Evolutionary conservation across 1,140 invertebrate species (phyloP).

Genomic region (Cylas formicarius): DNA sequence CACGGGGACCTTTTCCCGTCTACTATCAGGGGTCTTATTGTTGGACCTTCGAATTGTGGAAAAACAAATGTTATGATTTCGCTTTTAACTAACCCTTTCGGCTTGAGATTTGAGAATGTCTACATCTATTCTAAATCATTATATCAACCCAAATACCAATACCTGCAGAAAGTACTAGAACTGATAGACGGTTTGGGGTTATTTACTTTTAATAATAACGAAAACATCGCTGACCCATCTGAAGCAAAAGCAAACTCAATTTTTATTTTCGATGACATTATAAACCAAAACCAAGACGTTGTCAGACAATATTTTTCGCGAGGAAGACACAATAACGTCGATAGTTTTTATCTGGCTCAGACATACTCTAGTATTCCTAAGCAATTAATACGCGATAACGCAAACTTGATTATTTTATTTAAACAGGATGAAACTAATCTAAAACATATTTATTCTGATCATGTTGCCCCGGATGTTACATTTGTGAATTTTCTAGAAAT

Average conservation of each 20-base stretch:
- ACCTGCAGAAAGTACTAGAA: no score
- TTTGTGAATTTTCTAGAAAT: conserved; percentile 32
- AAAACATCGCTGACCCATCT: no score
- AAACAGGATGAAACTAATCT: conserved; percentile 40
- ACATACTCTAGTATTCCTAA: conserved; percentile 39
- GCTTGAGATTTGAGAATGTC: no score
- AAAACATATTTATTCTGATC: conserved; percentile 38
- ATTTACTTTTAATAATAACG: no score
- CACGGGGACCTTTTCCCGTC: no score
- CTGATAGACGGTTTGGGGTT: no score
- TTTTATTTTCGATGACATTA: conserved; percentile 38
- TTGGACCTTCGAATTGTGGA: no score
- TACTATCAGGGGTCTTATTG: no score
- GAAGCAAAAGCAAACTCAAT: conserved; percentile 31
- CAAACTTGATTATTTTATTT: conserved; percentile 37
- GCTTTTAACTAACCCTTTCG: no score
- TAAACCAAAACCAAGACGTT: conserved; percentile 35
- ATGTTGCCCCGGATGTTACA: conserved; percentile 35
- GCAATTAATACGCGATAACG: conserved; percentile 39
- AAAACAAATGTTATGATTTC: no score
- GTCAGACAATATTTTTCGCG: conserved; percentile 36
- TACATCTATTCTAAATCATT: no score
- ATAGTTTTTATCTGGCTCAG: conserved; percentile 37
- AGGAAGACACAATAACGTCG: conserved; percentile 33
- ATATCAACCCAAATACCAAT: no score